phyloP scores from a whole-genome alignment of 1,140 invertebrate genomes.

The Vanessa tameamea region DNA sequence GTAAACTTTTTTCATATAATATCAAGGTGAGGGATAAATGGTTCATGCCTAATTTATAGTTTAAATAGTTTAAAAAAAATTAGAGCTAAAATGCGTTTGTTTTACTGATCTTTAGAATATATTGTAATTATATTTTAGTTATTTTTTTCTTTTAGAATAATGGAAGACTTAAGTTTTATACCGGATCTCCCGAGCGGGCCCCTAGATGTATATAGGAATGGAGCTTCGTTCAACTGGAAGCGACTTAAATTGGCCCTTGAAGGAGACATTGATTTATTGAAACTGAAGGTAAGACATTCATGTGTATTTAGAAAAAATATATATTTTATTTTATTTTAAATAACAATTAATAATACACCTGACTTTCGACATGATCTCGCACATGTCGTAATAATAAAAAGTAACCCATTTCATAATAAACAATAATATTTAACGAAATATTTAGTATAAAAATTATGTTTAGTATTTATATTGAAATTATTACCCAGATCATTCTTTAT shows the following conservation, averaged over 20 bases:
- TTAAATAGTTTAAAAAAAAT: slow-evolving; percentile 16
- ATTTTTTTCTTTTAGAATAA: slow-evolving; percentile 44
- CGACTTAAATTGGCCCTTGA: slow-evolving; percentile 87
- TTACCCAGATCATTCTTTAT: too few relatives aligned
- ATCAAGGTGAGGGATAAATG: slow-evolving; percentile 52
- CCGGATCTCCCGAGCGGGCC: slow-evolving; percentile 85
- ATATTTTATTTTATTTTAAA: background rate
- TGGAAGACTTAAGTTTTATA: slow-evolving; percentile 79
- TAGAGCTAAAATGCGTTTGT: background rate
- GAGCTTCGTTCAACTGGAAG: slow-evolving; percentile 90
- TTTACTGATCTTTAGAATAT: background rate
- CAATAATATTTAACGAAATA: too few relatives aligned
- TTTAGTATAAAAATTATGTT: too few relatives aligned
- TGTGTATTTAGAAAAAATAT: background rate
- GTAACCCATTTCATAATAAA: too few relatives aligned
- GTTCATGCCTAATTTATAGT: slow-evolving; percentile 13
- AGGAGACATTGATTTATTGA: slow-evolving; percentile 85
- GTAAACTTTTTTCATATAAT: slow-evolving; percentile 41
- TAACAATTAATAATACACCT: too few relatives aligned
- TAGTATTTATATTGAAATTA: too few relatives aligned
- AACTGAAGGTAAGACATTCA: slow-evolving; percentile 84
- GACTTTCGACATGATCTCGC: too few relatives aligned
- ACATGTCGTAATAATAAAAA: too few relatives aligned
- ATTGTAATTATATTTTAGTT: slow-evolving; percentile 5
- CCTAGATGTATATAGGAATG: slow-evolving; percentile 86